A percentile compares a stretch with the other conserved stretches of the same genome.
phyloP scores from a whole-genome alignment of 2,888 invertebrate genomes.

The Leptinotarsa haldemani region DNA sequence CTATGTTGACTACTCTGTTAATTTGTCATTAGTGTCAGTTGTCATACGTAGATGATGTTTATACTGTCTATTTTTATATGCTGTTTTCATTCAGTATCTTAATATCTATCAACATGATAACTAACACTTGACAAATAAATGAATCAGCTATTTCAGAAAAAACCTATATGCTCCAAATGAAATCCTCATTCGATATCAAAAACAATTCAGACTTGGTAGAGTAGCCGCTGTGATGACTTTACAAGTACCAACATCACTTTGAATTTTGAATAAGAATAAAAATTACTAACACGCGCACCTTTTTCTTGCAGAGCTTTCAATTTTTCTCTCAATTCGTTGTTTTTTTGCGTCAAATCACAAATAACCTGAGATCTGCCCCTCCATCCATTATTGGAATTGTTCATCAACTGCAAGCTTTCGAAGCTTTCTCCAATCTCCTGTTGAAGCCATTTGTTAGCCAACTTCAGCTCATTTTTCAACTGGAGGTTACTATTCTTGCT shows the following conservation, averaged over 20 bases:
- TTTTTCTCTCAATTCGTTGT: constrained; percentile 75
- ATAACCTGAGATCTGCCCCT: constrained; percentile 84
- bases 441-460: constrained; percentile 79
- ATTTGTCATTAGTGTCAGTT: no score
- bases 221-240: not conserved
- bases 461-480: constrained; percentile 77
- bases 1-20: no score
- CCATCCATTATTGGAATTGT: constrained; percentile 74
- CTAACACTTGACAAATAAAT: no score
- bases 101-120: no score
- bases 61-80: no score
- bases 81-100: no score
- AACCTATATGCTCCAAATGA: no score
- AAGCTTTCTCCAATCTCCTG: constrained; percentile 82
- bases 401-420: constrained; percentile 72
- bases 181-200: no score
- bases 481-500: constrained; percentile 76
- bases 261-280: not conserved
- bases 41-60: no score
- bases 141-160: no score
- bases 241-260: not conserved
- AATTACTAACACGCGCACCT: constrained; percentile 38
- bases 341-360: constrained; percentile 74
- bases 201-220: no score
- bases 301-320: constrained; percentile 62